Base-by-base conservation (phyloP, 2,888 invertebrate genomes). In the Phania funesta region DNA sequence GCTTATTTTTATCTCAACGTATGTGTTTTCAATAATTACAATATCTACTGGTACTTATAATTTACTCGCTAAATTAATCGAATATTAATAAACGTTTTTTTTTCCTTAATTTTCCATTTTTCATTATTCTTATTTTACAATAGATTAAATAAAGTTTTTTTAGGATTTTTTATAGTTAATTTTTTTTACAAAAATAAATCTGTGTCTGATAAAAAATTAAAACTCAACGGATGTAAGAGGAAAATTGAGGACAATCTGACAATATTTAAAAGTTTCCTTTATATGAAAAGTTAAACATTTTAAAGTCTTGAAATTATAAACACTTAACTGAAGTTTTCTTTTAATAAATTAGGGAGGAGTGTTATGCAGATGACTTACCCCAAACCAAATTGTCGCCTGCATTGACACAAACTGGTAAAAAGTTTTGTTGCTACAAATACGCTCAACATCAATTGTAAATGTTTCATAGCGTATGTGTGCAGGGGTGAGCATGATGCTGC, bases 351-450 rank as follows among this genome's bases (percentile, higher is more conserved):
- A 2, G 8, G 4, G 11, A 35, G 26, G 11, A 0, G 9, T 29
- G 41, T 26, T 20, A 5, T 11, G 67, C 18, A 56, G 60, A 20
- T 48, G 35, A 86, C 87, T 89, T 89, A 89, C 76, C 89, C 89
- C 84, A 87, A 84, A 75, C 86, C 84, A 71, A 87, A 83, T 29
- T 86, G 86, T 48, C 85, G 87, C 22, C 85, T 85, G 65, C 79
- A 83, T 79, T 86, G 87, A 48, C 77, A 83, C 82, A 87, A 81
- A 86, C 74, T 86, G 82, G 87, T 86, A 68, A 86, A 83, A 29
- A 84, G 83, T 18, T 11, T 44, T 8, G 50, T 44, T 32, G 58
- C 29, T 11, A 41, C 85, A 79, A 73, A 84, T 80, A 16, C 86
- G 74, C 22, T 88, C 71, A 81, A 85, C 7, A 75, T 24, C 9